Evolutionary conservation across 2,797 vertebrate genomes (phyloP).

Genomic region (Alauda arvensis): DNA sequence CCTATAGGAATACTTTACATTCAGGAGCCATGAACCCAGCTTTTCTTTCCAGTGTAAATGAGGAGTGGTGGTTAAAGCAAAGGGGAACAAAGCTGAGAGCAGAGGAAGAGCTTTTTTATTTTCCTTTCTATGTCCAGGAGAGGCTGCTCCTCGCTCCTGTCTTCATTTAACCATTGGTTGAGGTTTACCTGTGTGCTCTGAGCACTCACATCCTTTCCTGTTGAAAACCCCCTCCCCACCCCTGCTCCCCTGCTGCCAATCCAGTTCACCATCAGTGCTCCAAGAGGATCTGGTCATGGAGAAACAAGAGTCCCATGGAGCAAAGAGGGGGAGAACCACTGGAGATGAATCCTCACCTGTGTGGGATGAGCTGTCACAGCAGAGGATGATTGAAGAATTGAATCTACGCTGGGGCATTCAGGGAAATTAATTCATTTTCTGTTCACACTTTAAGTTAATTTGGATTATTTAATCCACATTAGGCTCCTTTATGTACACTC

Average conservation of each 20-base stretch:
- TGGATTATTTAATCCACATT: conserved; percentile 62
- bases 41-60: not conserved
- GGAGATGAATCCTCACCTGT: not conserved
- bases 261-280: not conserved
- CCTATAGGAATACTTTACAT: not conserved
- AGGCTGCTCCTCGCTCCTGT: not conserved
- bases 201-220: not conserved
- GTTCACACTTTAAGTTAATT: conserved; percentile 20
- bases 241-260: not conserved
- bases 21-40: not conserved
- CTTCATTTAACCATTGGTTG: not conserved
- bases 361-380: not conserved
- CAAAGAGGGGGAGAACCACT: not conserved
- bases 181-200: not conserved
- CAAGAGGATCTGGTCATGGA: not conserved
- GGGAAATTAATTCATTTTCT: conserved; percentile 13
- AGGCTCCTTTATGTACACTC: conserved; percentile 3
- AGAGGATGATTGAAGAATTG: not conserved
- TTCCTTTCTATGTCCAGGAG: not conserved
- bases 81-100: not conserved
- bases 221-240: accelerated
- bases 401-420: not conserved
- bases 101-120: not conserved
- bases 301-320: not conserved
- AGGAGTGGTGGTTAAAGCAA: not conserved